A percentile compares a stretch with the other conserved stretches of the same genome.
phyloP scores from a whole-genome alignment of 2,888 invertebrate species.

The Oscheius onirici region DNA sequence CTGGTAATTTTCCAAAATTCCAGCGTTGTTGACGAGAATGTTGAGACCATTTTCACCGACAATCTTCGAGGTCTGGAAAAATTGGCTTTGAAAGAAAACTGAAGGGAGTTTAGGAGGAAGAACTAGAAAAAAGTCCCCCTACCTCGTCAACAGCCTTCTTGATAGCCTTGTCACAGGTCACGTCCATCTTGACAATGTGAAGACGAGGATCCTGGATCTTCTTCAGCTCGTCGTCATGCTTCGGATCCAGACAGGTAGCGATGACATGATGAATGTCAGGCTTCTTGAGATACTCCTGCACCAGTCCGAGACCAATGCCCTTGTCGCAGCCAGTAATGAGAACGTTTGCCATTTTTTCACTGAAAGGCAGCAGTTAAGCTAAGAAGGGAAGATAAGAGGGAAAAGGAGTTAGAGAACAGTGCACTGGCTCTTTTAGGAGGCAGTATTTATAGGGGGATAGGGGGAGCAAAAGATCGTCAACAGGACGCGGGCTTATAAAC shows the following conservation, averaged over 20 bases:
- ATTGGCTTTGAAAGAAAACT: no score
- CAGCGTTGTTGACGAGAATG: slow-evolving; percentile 18
- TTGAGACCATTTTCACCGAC: not conserved
- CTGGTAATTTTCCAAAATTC: not conserved
- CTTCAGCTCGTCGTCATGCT: not conserved
- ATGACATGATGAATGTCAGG: slow-evolving; percentile 22
- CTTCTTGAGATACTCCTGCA: slow-evolving; percentile 14
- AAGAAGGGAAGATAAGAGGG: no score
- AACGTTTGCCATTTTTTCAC: not conserved
- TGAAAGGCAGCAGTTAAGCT: not conserved
- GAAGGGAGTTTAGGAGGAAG: no score
- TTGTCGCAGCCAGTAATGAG: slow-evolving; percentile 27
- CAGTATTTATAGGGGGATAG: no score
- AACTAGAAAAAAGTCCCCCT: no score
- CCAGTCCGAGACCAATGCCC: slow-evolving; percentile 29
- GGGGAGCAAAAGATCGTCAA: no score
- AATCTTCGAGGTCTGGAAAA: not conserved
- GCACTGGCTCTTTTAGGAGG: no score
- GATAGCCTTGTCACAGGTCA: slow-evolving; percentile 1
- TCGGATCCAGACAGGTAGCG: slow-evolving; percentile 13
- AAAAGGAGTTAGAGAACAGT: no score
- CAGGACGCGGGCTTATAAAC: no score
- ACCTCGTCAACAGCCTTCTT: not conserved
- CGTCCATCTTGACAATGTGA: not conserved
- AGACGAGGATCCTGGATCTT: not conserved